Percentiles rank a stretch among this genome's conserved stretches.
Conservation (phyloP, 1,140 invertebrate genomes). For the Brachionus koreanus region DNA sequence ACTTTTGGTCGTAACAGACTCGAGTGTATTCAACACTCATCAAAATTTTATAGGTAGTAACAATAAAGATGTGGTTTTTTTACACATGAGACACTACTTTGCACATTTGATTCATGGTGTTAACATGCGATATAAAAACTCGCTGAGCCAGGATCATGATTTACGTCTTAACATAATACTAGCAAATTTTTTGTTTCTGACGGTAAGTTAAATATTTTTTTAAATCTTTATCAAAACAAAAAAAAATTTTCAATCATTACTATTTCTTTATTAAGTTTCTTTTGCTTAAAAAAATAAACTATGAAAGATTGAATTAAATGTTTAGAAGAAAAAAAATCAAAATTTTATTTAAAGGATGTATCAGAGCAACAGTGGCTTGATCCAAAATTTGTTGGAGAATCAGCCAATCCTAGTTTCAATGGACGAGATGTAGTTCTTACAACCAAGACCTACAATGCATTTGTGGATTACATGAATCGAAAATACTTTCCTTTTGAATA, state of each 20-base stretch:
- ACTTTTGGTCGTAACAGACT: not conserved
- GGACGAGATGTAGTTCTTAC: not conserved
- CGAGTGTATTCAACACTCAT: not conserved
- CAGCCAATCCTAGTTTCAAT: not conserved
- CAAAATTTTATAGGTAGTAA: not conserved
- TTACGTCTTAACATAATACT: not conserved
- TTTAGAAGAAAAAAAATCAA: too few relatives aligned
- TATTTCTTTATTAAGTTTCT: not conserved
- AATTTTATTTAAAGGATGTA: not conserved
- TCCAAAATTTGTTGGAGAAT: not conserved
- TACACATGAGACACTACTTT: slow-evolving; percentile 28
- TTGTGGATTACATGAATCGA: slow-evolving; percentile 9
- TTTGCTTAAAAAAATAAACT: too few relatives aligned
- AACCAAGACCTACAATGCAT: not conserved
- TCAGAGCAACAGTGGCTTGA: not conserved
- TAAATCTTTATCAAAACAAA: too few relatives aligned
- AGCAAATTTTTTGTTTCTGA: slow-evolving; percentile 18
- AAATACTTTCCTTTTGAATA: not conserved
- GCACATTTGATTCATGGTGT: slow-evolving; percentile 36
- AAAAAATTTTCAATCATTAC: not conserved
- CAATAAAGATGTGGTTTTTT: not conserved
- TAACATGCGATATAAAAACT: slow-evolving; percentile 18
- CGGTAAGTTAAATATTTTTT: not conserved
- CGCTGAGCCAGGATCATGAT: not conserved
- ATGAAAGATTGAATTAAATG: too few relatives aligned